These are phyloP conservation scores for Dufourea novaeangliae DNA, from an alignment of 1,140 invertebrate genomes.

Conservation along the genomic window DNA sequence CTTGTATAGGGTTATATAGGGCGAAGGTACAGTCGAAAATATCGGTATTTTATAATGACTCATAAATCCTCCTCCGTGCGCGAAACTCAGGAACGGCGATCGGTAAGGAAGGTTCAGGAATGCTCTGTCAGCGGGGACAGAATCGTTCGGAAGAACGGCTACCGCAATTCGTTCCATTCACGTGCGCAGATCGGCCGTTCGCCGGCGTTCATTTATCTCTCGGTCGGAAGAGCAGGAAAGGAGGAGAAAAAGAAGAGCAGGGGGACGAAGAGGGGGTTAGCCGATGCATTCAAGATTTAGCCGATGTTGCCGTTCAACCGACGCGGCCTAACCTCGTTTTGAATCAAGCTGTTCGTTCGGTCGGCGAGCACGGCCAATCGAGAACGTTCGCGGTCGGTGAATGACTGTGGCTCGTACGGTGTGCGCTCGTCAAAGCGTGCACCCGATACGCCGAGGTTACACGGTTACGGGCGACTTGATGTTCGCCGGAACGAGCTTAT, in stretches of 20 bases:
- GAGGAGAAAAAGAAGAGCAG: background rate
- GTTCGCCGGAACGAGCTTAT: background rate
- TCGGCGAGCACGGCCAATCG: slow-evolving; percentile 62
- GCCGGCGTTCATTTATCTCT: background rate
- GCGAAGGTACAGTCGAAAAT: too few species aligned
- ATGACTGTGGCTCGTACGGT: slow-evolving; percentile 60
- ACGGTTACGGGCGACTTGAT: too few species aligned
- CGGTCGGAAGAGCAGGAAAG: background rate
- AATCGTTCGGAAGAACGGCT: background rate
- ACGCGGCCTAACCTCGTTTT: slow-evolving; percentile 63
- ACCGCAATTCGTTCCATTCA: slow-evolving; percentile 42
- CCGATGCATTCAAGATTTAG: slow-evolving; percentile 54
- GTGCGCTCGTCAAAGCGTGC: slow-evolving; percentile 62
- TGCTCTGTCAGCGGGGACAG: background rate
- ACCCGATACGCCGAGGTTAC: slow-evolving; percentile 46
- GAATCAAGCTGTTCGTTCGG: slow-evolving; percentile 64
- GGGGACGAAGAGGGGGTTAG: slow-evolving; percentile 48
- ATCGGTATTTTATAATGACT: too few species aligned
- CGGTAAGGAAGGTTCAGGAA: too few species aligned
- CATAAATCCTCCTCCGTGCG: too few species aligned
- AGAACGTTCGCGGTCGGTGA: slow-evolving; percentile 62
- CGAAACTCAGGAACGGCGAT: too few species aligned
- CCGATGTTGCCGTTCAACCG: slow-evolving; percentile 37
- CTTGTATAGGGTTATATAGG: too few species aligned
- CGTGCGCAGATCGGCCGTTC: background rate